A percentile compares a stretch with the other conserved stretches of the same genome.
phyloP scores from a whole-genome alignment of 53 echinoderm and acorn worm genomes.

The Hippasteria phrygiana region DNA sequence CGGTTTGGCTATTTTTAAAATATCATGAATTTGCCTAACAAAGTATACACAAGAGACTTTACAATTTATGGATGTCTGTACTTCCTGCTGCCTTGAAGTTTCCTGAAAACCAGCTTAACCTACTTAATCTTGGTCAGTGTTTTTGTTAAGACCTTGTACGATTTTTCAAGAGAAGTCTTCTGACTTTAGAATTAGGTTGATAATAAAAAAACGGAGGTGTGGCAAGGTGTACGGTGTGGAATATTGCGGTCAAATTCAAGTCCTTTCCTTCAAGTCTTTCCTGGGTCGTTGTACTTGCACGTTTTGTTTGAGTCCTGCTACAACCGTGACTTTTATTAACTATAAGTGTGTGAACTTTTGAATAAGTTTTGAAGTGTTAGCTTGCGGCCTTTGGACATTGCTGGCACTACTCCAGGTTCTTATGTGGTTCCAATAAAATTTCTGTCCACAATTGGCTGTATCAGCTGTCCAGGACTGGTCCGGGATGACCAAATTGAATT shows the following conservation, averaged over 20 bases:
- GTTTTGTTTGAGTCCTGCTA: too few species aligned
- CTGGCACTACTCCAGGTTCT: too few species aligned
- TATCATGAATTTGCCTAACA: not conserved
- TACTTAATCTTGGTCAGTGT: not conserved
- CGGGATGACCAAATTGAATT: not conserved
- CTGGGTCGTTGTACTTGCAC: not conserved
- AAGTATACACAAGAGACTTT: not conserved
- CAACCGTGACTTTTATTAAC: too few species aligned
- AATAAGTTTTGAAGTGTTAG: too few species aligned
- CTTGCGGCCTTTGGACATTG: too few species aligned
- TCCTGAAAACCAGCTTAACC: slow-evolving; percentile 20
- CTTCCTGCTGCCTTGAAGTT: not conserved
- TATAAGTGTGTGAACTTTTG: too few species aligned
- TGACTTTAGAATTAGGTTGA: not conserved
- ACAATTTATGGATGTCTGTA: not conserved
- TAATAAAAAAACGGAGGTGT: not conserved
- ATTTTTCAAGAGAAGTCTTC: not conserved
- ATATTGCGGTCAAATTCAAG: not conserved
- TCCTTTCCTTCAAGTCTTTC: not conserved
- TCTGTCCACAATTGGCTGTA: not conserved
- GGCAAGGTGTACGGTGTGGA: not conserved
- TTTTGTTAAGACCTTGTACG: not conserved
- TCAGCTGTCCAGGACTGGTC: not conserved
- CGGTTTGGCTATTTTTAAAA: not conserved
- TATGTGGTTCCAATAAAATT: not conserved